These are phyloP conservation scores for Dicaeum eximium DNA, from an alignment of 2,113 vertebrate species.

Conservation along the genomic window DNA sequence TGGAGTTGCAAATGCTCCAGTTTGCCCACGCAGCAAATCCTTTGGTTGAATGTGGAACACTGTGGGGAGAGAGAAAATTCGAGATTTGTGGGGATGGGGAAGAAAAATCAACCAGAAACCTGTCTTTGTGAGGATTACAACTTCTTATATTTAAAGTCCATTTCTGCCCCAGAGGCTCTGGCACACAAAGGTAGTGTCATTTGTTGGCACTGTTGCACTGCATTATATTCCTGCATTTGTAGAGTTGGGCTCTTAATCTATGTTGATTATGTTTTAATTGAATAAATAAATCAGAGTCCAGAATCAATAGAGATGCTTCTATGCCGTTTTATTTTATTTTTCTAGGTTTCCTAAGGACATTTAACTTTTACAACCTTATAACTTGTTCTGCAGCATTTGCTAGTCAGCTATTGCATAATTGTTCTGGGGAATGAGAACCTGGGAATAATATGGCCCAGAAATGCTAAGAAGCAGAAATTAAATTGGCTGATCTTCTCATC, in stretches of 20 bases:
- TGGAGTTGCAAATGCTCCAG: background rate
- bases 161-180: background rate
- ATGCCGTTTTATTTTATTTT: conserved; percentile 31
- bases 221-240: background rate
- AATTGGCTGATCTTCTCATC: background rate
- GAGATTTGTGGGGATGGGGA: background rate
- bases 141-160: background rate
- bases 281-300: conserved; percentile 33
- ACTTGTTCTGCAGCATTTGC: conserved; percentile 36
- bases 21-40: background rate
- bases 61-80: background rate
- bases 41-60: fast-evolving
- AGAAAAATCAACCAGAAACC: background rate
- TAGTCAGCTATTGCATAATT: conserved; percentile 40
- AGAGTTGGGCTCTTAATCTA: conserved; percentile 25
- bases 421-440: conserved; percentile 41
- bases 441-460: conserved; percentile 55
- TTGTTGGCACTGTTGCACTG: background rate
- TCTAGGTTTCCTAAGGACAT: conserved; percentile 53
- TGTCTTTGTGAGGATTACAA: background rate
- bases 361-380: conserved; percentile 56
- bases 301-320: conserved; percentile 43
- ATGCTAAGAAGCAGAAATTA: conserved; percentile 49
- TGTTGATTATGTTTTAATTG: conserved; percentile 47
- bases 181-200: background rate